A percentile compares a stretch with the other conserved stretches of the same genome.
Evolutionary conservation across 2,888 invertebrate genomes (phyloP).

Genomic region (Sisyra nigra): DNA sequence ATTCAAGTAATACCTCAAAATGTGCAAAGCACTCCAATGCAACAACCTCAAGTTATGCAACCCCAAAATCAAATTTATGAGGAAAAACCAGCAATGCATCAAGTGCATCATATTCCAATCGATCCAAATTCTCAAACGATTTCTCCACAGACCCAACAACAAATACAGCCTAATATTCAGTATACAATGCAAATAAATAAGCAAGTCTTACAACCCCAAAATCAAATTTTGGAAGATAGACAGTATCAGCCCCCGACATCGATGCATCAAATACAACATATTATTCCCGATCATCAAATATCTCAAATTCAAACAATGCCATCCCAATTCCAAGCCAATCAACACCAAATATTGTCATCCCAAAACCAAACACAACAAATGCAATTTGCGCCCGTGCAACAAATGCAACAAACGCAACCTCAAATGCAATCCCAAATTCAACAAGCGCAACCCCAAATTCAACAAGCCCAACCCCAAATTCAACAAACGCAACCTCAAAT

Average conservation of each 20-base stretch:
- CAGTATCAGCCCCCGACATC: constrained; percentile 10
- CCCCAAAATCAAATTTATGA: constrained; percentile 7
- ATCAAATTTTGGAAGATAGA: constrained; percentile 10
- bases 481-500: constrained; percentile 10
- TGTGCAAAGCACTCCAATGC: constrained; percentile 1
- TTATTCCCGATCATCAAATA: constrained; percentile 5
- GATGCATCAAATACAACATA: constrained; percentile 11
- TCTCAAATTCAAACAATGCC: neutral
- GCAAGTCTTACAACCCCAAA: constrained; percentile 10
- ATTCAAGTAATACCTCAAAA: neutral
- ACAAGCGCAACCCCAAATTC: constrained; percentile 10
- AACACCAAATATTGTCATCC: constrained; percentile 14
- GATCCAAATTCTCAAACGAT: constrained; percentile 3
- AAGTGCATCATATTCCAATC: neutral
- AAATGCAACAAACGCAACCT: neutral
- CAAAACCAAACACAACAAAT: constrained; percentile 20
- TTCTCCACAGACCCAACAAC: constrained; percentile 13
- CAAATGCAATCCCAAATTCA: constrained; percentile 8
- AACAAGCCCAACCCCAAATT: constrained; percentile 8
- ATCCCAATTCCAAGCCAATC: no score
- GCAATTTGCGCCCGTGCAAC: constrained; percentile 15
- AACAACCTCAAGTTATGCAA: constrained; percentile 7
- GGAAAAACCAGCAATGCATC: constrained; percentile 11
- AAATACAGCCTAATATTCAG: constrained; percentile 6
- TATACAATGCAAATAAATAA: neutral